These are phyloP conservation scores for Archilochus colubris DNA, from an alignment of 2,113 vertebrate species.

Conservation along the genomic window DNA sequence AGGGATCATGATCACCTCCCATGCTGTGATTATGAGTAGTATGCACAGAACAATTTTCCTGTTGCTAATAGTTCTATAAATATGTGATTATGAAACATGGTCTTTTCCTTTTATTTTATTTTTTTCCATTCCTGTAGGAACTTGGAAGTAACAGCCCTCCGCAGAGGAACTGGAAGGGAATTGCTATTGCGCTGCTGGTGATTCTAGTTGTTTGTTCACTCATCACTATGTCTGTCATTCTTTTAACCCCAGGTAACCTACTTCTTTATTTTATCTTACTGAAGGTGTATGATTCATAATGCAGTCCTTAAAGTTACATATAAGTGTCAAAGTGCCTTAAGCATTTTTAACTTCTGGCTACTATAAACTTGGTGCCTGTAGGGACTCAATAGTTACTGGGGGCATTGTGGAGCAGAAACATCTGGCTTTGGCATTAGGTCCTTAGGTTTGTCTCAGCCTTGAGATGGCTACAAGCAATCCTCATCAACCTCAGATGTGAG, in stretches of 20 bases:
- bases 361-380: background rate
- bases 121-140: constrained; percentile 84
- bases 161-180: constrained; percentile 99
- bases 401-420: background rate
- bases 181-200: constrained; percentile 97
- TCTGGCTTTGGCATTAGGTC: background rate
- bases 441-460: background rate
- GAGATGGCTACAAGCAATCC: background rate
- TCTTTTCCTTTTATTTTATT: constrained; percentile 61
- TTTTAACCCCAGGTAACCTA: constrained; percentile 93
- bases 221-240: constrained; percentile 98
- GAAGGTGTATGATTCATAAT: constrained; percentile 32
- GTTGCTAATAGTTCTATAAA: constrained; percentile 32
- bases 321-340: constrained; percentile 1
- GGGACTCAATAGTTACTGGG: background rate
- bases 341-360: background rate
- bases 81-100: constrained; percentile 54
- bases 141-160: constrained; percentile 91
- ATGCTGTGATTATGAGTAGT: constrained; percentile 13
- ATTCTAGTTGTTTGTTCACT: constrained; percentile 97
- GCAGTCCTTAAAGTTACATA: constrained; percentile 22
- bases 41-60: constrained; percentile 39
- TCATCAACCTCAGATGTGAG: background rate
- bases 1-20: constrained; percentile 18
- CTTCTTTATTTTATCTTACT: constrained; percentile 49